phyloP scores from a whole-genome alignment of 2,888 invertebrate species.

The Tetanocera ferruginea region DNA sequence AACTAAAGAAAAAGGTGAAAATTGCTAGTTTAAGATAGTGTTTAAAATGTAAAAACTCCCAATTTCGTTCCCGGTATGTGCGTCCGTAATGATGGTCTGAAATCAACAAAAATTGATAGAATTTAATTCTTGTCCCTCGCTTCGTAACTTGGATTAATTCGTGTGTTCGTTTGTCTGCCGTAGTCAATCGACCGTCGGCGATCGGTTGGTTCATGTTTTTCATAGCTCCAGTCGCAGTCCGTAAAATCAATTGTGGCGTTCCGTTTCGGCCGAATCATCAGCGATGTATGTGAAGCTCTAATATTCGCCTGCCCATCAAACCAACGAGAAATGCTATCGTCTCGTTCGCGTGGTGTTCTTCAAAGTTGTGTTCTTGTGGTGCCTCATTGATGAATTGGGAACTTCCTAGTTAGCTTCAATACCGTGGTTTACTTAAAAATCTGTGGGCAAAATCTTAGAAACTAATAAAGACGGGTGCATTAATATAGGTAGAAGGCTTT shows the following conservation, averaged over 20 bases:
- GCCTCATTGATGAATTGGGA: not conserved
- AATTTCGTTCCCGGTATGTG: not conserved
- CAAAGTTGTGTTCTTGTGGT: conserved; percentile 25
- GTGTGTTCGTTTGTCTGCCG: not conserved
- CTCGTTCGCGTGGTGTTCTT: conserved; percentile 20
- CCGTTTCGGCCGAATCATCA: conserved; percentile 52
- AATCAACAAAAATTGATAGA: not conserved
- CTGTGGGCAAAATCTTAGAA: not conserved
- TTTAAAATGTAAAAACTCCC: conserved; percentile 37
- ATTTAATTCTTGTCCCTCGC: not conserved
- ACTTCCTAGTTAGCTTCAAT: not conserved
- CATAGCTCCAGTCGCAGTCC: conserved; percentile 31
- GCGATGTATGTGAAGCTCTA: conserved; percentile 60
- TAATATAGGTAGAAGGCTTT: not conserved
- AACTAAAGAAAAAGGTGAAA: conserved; percentile 41
- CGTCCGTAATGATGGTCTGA: not conserved
- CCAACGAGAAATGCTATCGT: conserved; percentile 32
- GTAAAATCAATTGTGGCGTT: conserved; percentile 60
- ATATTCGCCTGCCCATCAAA: conserved; percentile 54
- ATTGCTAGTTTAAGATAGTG: conserved; percentile 29
- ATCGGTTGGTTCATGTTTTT: conserved; percentile 47
- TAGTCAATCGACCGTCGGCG: conserved; percentile 44
- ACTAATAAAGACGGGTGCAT: not conserved
- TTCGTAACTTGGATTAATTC: not conserved
- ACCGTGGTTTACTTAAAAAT: not conserved